Evolutionary conservation across 2,113 vertebrate genomes (phyloP).

Genomic region (Strigops habroptila): DNA sequence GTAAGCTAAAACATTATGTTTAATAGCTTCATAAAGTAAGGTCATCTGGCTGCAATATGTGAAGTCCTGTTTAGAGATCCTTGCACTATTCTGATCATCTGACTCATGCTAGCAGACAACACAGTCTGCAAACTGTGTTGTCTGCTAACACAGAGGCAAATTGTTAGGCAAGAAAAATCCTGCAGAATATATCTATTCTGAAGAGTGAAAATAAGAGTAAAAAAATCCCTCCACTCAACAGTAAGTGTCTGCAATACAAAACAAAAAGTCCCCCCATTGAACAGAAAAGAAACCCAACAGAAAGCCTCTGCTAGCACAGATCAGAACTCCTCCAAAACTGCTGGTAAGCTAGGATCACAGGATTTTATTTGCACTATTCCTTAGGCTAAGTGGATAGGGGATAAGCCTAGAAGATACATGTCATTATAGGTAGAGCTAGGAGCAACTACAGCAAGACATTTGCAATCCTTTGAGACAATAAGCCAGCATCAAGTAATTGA

Average conservation of each 20-base stretch:
- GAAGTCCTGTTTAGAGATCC: neutral
- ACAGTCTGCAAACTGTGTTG: too few species aligned
- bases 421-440: neutral
- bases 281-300: neutral
- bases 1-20: neutral
- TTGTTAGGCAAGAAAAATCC: neutral
- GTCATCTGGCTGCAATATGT: fast-evolving
- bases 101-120: neutral
- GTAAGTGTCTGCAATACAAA: neutral
- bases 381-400: neutral
- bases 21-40: neutral
- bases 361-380: neutral
- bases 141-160: neutral
- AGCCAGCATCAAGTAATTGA: neutral
- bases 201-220: neutral
- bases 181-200: neutral
- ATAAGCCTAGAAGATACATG: neutral
- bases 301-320: neutral
- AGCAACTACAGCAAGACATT: neutral
- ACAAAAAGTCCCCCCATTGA: neutral
- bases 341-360: neutral
- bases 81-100: neutral
- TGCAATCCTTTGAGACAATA: neutral
- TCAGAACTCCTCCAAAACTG: neutral
- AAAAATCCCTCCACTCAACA: neutral